Base-by-base conservation (phyloP, 2,888 invertebrate genomes). In the Heliconius erato region DNA sequence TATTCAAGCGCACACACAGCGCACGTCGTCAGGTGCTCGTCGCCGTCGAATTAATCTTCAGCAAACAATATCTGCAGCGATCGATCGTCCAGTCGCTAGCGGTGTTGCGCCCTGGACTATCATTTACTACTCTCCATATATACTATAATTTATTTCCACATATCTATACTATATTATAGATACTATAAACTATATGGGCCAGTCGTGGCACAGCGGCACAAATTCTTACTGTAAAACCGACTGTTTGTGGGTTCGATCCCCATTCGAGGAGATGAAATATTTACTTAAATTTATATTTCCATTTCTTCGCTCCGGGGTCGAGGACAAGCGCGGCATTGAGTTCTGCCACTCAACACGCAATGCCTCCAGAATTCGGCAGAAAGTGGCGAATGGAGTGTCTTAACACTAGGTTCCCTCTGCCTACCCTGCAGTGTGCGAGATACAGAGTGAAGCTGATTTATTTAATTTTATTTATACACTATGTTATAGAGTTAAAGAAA, bases 11-110 rank as follows among this genome's bases (percentile, higher is more conserved):
- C 19, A 81, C 69, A 35, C n/a, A n/a, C n/a, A n/a, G 54, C 76
- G 67, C 67, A 68, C 78, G 67, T 49, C 76, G 85, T 85, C 90
- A 91, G 91, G 90, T 91, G 92, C 90, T 88, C 89, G 84, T 86
- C 86, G 85, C 86, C 85, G 74, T 79, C 86, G 89, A 88, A 90
- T 91, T 91, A 92, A 91, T 92, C 90, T 91, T 90, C 90, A 87
- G 86, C 90, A 91, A 92, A 92, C 91, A 91, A 91, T 92, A 90
- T 90, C 88, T 83, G 79, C 84, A 82, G 65, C 80, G 82, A 84
- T 83, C 84, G 84, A 84, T 84, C 76, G 74, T 80, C 81, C 79
- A 69, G 81, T 78, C 69, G 63, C 69, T 35, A 79, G 19, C 28
- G 28, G 65, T 71, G 67, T 79, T 81, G 71, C 26, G 65, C 49